phyloP scores from a whole-genome alignment of 2,113 vertebrate species.

The Terrapene triunguis region DNA sequence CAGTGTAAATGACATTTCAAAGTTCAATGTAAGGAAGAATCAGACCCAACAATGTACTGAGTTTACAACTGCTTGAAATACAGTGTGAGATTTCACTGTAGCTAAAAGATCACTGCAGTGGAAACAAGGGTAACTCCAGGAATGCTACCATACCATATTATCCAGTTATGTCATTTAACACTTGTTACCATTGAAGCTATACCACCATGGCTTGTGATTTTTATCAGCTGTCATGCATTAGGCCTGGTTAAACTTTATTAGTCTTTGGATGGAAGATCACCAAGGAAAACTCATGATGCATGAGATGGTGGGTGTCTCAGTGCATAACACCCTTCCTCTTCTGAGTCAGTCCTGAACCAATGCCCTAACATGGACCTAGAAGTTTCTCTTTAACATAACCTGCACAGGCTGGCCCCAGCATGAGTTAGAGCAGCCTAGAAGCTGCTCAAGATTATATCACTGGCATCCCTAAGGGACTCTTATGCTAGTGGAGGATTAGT shows the following conservation, averaged over 20 bases:
- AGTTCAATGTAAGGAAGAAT: not conserved
- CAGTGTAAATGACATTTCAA: not conserved
- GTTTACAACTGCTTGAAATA: not conserved
- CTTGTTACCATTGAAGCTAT: not conserved
- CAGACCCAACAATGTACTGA: not conserved
- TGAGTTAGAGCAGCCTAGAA: not conserved
- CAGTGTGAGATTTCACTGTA: slow-evolving; percentile 1
- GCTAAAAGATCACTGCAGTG: not conserved
- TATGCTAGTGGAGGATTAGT: not conserved
- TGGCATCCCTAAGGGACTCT: fast-evolving
- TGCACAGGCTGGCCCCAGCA: fast-evolving
- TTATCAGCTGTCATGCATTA: slow-evolving; percentile 12
- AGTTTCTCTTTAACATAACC: not conserved
- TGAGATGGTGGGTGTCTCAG: fast-evolving
- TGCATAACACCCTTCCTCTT: not conserved
- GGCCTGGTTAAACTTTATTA: slow-evolving; percentile 1
- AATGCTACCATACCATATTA: not conserved
- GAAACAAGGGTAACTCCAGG: slow-evolving; percentile 15
- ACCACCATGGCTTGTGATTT: not conserved
- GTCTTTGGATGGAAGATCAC: not conserved
- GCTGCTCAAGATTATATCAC: not conserved
- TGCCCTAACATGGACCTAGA: not conserved
- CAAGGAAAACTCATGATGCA: not conserved
- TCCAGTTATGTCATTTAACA: not conserved
- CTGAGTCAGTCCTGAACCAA: not conserved